Evolutionary conservation across 2,797 vertebrate genomes (phyloP).

Genomic region (Morelia viridis): DNA sequence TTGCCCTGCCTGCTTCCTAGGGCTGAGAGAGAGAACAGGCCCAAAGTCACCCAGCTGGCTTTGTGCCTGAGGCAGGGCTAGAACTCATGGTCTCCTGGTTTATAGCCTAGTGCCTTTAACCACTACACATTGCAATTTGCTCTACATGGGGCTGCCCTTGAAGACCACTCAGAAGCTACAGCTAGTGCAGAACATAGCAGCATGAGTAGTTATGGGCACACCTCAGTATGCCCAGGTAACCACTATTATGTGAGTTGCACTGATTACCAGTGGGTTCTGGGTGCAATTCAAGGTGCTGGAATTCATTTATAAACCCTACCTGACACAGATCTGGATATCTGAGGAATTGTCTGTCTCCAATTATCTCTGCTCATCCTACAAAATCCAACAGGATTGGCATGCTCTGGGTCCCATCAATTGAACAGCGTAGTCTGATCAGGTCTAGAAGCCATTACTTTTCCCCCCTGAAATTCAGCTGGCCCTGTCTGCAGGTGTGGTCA

Average conservation of each 20-base stretch:
- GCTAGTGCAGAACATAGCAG: neutral
- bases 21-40: neutral
- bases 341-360: neutral
- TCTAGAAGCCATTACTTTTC: neutral
- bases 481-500: neutral
- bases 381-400: neutral
- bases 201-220: neutral
- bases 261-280: neutral
- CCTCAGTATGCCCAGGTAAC: neutral
- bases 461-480: neutral
- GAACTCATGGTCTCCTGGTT: neutral
- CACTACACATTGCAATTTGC: neutral
- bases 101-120: neutral
- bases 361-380: neutral
- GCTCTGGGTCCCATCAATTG: neutral
- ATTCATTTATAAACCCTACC: neutral
- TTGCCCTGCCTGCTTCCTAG: neutral
- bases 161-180: neutral
- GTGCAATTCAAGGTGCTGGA: neutral
- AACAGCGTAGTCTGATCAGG: neutral
- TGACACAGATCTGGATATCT: neutral
- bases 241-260: neutral
- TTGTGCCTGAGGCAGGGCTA: neutral
- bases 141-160: neutral
- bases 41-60: neutral